Conservation (phyloP, 2,888 invertebrate genomes). For the Rhamnusium bicolor region DNA sequence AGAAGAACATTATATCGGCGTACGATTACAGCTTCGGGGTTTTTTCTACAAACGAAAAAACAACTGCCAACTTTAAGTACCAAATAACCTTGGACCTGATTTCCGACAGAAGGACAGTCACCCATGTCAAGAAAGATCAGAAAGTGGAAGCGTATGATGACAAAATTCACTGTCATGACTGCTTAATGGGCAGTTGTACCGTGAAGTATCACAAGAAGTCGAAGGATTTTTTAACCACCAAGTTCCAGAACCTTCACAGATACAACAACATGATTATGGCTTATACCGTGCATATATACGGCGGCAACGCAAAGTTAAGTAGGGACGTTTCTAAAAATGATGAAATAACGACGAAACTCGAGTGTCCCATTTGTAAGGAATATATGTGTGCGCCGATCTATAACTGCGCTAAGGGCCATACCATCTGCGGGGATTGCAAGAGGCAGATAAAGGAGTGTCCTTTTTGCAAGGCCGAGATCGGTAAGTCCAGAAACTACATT, state of each 20-base stretch:
- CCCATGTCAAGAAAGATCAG: neutral
- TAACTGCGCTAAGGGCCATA: conserved; percentile 62
- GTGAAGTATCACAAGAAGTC: neutral
- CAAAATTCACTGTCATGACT: neutral
- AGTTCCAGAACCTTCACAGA: neutral
- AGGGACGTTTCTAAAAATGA: neutral
- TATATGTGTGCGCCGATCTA: conserved; percentile 63
- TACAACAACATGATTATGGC: neutral
- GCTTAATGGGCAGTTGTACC: neutral
- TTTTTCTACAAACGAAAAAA: neutral
- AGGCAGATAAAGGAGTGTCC: conserved; percentile 56
- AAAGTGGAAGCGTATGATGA: neutral
- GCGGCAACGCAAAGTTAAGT: neutral
- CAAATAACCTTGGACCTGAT: neutral
- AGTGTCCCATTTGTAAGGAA: conserved; percentile 65
- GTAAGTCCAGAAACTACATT: conserved; percentile 59
- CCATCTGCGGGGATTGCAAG: conserved; percentile 61
- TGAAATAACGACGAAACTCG: conserved; percentile 41
- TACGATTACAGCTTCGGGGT: conserved; percentile 2
- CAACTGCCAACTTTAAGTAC: neutral
- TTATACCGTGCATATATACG: neutral
- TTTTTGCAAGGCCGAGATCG: conserved; percentile 55
- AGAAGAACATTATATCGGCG: neutral
- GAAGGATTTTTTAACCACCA: neutral
- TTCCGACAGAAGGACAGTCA: neutral